Evolutionary conservation across 2,797 vertebrate species (phyloP).

Genomic region (Brachymystax lenok): DNA sequence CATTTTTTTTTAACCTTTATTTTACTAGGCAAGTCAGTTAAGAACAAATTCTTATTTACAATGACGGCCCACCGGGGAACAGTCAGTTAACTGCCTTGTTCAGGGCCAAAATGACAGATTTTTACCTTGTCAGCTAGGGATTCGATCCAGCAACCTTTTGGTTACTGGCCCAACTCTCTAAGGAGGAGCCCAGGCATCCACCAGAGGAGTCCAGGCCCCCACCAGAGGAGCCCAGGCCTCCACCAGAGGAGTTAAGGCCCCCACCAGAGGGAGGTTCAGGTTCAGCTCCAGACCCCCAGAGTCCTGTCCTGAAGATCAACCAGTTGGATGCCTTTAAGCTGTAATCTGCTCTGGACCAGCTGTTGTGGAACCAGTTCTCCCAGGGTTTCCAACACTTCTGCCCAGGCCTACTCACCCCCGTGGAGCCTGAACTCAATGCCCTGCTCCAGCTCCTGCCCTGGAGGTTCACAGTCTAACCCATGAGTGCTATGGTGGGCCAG

Average conservation of each 20-base stretch:
- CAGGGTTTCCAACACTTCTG: slow-evolving; percentile 93
- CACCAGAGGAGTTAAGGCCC: slow-evolving; percentile 29
- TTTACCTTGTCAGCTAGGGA: too few relatives aligned
- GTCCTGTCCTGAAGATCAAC: slow-evolving; percentile 89
- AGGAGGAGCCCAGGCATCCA: slow-evolving; percentile 56
- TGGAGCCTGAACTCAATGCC: slow-evolving; percentile 91
- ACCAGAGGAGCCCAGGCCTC: slow-evolving; percentile 71
- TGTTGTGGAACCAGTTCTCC: slow-evolving; percentile 93
- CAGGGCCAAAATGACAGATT: too few relatives aligned
- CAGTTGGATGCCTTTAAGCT: slow-evolving; percentile 96
- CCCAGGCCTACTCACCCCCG: slow-evolving; percentile 85
- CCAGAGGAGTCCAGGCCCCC: too few relatives aligned
- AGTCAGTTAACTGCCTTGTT: too few relatives aligned
- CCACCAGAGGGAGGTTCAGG: slow-evolving; percentile 34
- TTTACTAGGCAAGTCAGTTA: too few relatives aligned
- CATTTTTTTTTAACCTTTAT: too few relatives aligned
- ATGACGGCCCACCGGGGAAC: too few relatives aligned
- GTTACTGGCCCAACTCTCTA: too few relatives aligned
- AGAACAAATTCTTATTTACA: too few relatives aligned
- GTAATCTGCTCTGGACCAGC: slow-evolving; percentile 90
- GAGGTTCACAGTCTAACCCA: slow-evolving; percentile 91
- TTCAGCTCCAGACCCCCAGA: slow-evolving; percentile 54
- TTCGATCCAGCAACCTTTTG: too few relatives aligned
- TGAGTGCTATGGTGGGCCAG: slow-evolving; percentile 90
- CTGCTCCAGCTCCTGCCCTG: slow-evolving; percentile 89